Evolutionary conservation across 1,140 invertebrate species (phyloP), one percentile per base, ranked within the genome.

Genomic region (Portunus trituberculatus): DNA sequence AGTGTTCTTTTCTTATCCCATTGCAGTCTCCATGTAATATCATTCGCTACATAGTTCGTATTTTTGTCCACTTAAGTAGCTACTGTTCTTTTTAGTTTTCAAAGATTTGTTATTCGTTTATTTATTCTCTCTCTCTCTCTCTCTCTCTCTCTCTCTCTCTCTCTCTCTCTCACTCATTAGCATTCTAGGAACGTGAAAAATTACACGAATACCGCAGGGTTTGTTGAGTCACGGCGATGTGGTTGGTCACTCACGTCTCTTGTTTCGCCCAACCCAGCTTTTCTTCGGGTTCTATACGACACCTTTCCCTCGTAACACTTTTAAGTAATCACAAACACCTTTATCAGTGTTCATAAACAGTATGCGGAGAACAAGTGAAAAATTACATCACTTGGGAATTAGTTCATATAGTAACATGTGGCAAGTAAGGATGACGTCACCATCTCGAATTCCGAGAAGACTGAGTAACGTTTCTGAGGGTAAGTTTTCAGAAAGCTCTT

Each of bases 111-210:
- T 20, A 16, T 59, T 59, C 52, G 10, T 20, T 59, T 12, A 59
- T 20, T 16, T 59, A 59, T 1, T 59, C 52, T 59, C 52, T 59
- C 52, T 59, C 52, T 59, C 52, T 59, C 67, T 76, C 67, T 76
- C 67, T 76, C 67, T 76, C 67, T 76, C 67, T 76, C 67, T 76
- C 67, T 76, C 67, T n/a, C 67, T 76, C 67, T 76, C 67, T 76
- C 67, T 76, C 67, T 76, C 67, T 76, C 67, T 76, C 67, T n/a
- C 20, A 3, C 20, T 76, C 25, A n/a, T 76, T 76, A 76, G 1
- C n/a, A 76, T 76, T 76, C 67, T 20, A n/a, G 67, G 67, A 76
- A 76, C 67, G 20, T 8, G 67, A n/a, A 76, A 76, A 12, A 76
- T 76, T n/a, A 20, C 25, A n/a, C 12, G 67, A 76, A 76, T 76